Evolutionary conservation across 2,113 vertebrate species (phyloP), one percentile per base, ranked within the genome.

Genomic region (Dendrocopos noguchii): DNA sequence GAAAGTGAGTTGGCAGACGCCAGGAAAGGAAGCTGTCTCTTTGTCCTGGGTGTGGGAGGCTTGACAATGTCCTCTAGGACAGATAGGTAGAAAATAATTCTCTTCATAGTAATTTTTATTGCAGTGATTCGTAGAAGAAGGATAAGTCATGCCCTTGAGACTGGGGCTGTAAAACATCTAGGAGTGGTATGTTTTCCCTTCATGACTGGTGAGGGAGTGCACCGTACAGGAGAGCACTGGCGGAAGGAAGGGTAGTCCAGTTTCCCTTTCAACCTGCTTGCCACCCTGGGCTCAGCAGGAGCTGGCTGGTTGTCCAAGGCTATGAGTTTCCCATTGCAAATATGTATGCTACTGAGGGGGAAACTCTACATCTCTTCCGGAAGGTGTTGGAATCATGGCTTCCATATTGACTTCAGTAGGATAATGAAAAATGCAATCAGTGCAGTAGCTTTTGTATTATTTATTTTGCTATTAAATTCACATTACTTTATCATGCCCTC

Each of bases 391-490:
- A 57, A 93, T 28, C 33, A 29, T 3, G 5, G 15, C 19, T 66
- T 77, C 92, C 33, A 17, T 71, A 27, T 56, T 25, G 42, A 85
- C 56, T 93, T 77, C 29, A 11, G 34, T 47, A 77, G 28, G 60
- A 75, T 87, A 80, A 93, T 67, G 59, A 96, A 85, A 65, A 85
- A 83, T 21, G 1, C 61, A 71, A 92, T 87, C 81, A 75, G 29
- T 67, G 57, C 18, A 68, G 68, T 56, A 91, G 61, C 85, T 91
- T 77, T 73, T 95, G 53, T 92, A 85, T 93, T 94, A 93, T 94
- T 96, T 93, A 92, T 95, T 94, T 92, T 91, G 76, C 68, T 91
- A 80, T 96, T 94, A 91, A 94, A 80, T 87, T 87, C 87, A 71
- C 67, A 91, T 95, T 93, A 64, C 44, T 84, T 88, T 88, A 80